Conservation (phyloP, 2,797 vertebrate genomes). For the Lutjanus campechanus region DNA sequence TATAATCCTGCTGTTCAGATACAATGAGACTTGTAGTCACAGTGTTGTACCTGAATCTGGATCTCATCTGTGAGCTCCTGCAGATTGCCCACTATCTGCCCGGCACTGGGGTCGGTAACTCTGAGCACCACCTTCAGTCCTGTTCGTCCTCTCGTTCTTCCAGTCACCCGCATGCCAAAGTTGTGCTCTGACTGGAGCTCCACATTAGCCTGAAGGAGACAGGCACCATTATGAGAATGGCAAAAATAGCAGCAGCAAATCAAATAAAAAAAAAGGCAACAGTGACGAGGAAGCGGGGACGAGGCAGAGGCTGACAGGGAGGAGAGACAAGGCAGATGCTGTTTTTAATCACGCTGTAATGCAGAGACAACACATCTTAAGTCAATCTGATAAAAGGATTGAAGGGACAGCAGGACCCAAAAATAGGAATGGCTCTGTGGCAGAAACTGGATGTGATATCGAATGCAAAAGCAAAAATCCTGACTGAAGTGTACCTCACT, state of each 20-base stretch:
- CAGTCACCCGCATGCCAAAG: constrained; percentile 89
- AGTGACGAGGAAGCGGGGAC: constrained; percentile 42
- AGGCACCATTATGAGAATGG: constrained; percentile 42
- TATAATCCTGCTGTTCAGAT: neutral
- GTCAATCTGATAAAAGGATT: constrained; percentile 61
- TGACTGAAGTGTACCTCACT: constrained; percentile 86
- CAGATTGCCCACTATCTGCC: constrained; percentile 75
- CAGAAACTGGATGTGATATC: constrained; percentile 25
- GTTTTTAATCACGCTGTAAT: constrained; percentile 46
- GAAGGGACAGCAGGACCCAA: constrained; percentile 32
- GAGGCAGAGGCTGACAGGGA: constrained; percentile 35
- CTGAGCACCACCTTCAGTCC: constrained; percentile 86
- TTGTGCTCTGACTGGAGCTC: constrained; percentile 89
- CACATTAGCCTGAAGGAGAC: constrained; percentile 87
- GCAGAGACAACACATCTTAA: constrained; percentile 50
- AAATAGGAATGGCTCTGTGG: constrained; percentile 49
- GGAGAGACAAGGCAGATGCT: constrained; percentile 41
- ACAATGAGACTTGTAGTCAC: neutral
- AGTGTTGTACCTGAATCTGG: constrained; percentile 86
- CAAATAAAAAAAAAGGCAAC: constrained; percentile 60
- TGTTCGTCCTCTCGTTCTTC: constrained; percentile 83
- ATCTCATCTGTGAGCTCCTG: constrained; percentile 86
- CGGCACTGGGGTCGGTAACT: constrained; percentile 66
- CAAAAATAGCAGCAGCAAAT: constrained; percentile 69
- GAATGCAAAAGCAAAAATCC: constrained; percentile 20